Conservation (phyloP, 2,113 vertebrate genomes). For the Hippotragus niger region DNA sequence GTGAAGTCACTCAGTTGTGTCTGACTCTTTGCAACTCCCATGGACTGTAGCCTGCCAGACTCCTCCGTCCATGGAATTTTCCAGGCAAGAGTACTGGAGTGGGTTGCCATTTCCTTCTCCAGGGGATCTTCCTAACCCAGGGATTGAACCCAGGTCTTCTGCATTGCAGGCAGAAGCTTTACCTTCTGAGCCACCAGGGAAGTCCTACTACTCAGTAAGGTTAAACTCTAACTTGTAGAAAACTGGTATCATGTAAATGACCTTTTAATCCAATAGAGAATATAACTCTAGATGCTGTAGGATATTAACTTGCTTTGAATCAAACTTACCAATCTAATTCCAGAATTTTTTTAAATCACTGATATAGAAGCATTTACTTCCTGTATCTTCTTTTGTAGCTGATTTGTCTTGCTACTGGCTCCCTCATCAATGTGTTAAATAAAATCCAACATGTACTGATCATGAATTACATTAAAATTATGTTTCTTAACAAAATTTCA, state of each 20-base stretch:
- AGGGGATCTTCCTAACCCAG: neutral
- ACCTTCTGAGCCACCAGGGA: neutral
- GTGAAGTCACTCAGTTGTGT: neutral
- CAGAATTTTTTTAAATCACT: neutral
- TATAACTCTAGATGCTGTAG: neutral
- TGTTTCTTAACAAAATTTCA: neutral
- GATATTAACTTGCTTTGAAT: neutral
- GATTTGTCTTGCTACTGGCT: neutral
- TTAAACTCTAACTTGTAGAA: constrained; percentile 4
- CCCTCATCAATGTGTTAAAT: neutral
- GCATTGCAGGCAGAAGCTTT: neutral
- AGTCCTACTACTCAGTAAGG: neutral
- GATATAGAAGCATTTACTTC: neutral
- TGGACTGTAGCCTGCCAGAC: neutral
- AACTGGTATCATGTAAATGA: neutral
- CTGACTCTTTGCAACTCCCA: neutral
- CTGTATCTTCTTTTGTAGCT: neutral
- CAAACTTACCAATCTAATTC: neutral
- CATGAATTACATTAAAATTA: constrained; percentile 15
- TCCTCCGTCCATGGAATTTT: neutral
- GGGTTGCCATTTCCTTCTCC: neutral
- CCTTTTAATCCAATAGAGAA: neutral
- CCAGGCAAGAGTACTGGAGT: neutral
- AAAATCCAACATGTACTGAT: neutral
- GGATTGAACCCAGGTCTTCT: neutral